These are phyloP conservation scores for Prunella strophiata DNA, from an alignment of 2,797 vertebrate species.

Conservation along the genomic window DNA sequence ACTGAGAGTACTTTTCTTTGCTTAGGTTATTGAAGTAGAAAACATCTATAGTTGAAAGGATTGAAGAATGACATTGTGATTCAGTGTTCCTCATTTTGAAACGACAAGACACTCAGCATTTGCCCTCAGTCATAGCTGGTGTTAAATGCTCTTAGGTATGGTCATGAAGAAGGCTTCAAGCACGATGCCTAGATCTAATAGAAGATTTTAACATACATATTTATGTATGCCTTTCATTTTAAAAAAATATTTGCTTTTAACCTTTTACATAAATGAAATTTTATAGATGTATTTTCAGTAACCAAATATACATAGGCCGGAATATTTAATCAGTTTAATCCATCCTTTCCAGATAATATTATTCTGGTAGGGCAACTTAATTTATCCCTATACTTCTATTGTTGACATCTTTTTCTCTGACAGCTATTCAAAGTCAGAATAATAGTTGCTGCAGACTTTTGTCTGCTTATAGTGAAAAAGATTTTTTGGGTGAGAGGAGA, in stretches of 20 bases:
- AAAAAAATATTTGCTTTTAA: neutral
- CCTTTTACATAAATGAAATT: neutral
- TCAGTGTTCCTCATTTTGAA: neutral
- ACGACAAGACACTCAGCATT: neutral
- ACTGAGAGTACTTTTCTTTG: neutral
- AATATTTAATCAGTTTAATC: neutral
- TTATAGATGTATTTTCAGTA: neutral
- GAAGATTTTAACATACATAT: neutral
- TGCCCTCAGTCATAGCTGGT: neutral
- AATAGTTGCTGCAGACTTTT: neutral
- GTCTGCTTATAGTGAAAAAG: neutral
- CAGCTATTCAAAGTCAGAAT: neutral
- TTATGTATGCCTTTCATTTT: neutral
- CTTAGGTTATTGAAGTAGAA: neutral
- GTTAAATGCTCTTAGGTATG: neutral
- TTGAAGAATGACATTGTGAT: neutral
- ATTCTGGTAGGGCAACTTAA: neutral
- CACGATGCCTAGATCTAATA: neutral
- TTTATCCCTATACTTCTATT: neutral
- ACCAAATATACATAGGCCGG: neutral
- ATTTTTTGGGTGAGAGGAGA: accelerated
- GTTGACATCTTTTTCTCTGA: neutral
- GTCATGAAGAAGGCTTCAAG: neutral
- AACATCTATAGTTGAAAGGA: accelerated
- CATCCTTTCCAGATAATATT: neutral